phyloP scores from a whole-genome alignment of 2,888 invertebrate genomes.

The Rotaria socialis region DNA sequence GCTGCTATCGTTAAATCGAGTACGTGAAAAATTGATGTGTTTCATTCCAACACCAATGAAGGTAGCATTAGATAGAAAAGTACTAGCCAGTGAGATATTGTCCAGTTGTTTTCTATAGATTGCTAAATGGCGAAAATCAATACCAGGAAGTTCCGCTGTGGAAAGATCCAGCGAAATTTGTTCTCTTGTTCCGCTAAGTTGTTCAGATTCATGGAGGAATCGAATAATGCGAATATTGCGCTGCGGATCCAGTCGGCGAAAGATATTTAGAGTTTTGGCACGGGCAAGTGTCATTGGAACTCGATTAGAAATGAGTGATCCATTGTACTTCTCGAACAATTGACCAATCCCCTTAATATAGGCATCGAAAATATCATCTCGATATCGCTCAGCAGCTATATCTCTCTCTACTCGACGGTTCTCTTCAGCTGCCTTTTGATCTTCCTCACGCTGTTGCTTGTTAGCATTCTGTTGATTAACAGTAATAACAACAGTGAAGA shows the following conservation, averaged over 20 bases:
- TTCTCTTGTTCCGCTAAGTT: too few species aligned
- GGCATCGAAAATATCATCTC: not conserved
- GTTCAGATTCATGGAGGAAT: not conserved
- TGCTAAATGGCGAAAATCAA: too few species aligned
- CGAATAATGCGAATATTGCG: not conserved
- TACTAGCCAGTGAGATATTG: too few species aligned
- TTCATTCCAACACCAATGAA: too few species aligned
- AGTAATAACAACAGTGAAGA: not conserved
- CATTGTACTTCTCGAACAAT: not conserved
- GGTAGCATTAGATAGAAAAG: too few species aligned
- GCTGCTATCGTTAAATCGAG: too few species aligned
- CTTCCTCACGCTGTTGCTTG: not conserved
- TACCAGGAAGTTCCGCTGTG: not conserved
- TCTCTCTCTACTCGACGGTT: not conserved
- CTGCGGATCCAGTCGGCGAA: not conserved
- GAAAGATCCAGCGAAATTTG: not conserved
- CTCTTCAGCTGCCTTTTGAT: not conserved
- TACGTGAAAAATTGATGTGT: too few species aligned
- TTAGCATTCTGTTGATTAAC: not conserved
- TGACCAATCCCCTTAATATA: not conserved
- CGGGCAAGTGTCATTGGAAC: not conserved
- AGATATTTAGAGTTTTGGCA: not conserved
- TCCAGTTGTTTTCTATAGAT: too few species aligned
- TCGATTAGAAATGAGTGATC: not conserved
- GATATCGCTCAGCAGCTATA: not conserved